These are phyloP conservation scores for Diadophis punctatus DNA, from an alignment of 2,113 vertebrate genomes.

Conservation along the genomic window DNA sequence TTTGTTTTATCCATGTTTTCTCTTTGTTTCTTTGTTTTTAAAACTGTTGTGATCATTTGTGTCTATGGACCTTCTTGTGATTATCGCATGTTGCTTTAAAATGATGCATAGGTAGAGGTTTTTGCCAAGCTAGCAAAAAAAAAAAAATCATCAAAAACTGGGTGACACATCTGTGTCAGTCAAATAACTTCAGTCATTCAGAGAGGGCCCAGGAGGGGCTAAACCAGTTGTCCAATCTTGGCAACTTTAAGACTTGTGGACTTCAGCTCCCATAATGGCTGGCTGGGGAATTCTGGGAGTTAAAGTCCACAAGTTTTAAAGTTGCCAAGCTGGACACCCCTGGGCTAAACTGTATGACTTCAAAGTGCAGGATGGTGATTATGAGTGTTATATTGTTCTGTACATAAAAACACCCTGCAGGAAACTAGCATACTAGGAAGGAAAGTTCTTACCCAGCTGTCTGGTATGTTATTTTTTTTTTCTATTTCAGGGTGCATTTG, in stretches of 20 bases:
- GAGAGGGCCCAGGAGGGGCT: neutral
- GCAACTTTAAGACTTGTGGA: neutral
- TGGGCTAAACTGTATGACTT: neutral
- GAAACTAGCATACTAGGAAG: neutral
- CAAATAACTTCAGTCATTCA: neutral
- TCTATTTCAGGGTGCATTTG: neutral
- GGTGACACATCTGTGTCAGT: neutral
- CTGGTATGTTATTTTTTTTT: neutral
- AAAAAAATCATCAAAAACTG: neutral
- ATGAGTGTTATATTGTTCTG: neutral
- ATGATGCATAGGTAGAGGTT: neutral
- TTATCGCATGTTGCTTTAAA: neutral
- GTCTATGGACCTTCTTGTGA: conserved; percentile 23
- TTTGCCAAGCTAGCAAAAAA: neutral
- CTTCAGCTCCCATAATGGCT: neutral
- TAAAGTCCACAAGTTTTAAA: neutral
- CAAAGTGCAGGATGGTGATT: neutral
- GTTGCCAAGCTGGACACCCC: neutral
- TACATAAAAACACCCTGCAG: neutral
- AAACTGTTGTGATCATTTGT: conserved; percentile 16
- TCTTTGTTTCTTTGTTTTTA: neutral
- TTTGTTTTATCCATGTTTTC: neutral
- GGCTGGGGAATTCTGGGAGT: neutral
- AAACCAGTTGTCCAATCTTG: neutral
- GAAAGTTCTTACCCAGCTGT: neutral